Conservation (phyloP, 2,113 vertebrate species). For the Megaptera novaeangliae region DNA sequence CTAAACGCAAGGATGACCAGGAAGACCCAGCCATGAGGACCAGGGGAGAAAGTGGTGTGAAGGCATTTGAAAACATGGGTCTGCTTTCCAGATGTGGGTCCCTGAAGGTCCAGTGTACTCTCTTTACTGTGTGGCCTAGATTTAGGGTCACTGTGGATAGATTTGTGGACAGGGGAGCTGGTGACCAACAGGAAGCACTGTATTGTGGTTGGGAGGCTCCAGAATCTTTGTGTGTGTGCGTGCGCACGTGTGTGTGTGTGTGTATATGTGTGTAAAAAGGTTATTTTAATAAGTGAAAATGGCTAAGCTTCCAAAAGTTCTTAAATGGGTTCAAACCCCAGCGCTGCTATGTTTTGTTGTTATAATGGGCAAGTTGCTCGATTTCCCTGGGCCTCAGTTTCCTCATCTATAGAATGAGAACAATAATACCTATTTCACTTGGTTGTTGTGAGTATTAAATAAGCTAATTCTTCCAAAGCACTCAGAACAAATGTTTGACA, state of each 20-base stretch:
- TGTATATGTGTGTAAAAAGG: neutral
- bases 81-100: conserved; percentile 26
- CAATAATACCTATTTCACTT: neutral
- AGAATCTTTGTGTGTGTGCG: neutral
- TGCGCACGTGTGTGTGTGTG: too few species aligned
- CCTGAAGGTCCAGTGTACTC: neutral
- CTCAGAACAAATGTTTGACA: neutral
- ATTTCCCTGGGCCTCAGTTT: neutral
- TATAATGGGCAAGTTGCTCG: neutral
- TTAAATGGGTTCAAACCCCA: neutral
- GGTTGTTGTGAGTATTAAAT: neutral
- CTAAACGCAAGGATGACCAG: neutral
- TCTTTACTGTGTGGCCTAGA: neutral
- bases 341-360: neutral
- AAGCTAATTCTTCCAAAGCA: neutral
- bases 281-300: neutral
- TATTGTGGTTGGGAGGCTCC: neutral
- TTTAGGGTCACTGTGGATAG: neutral
- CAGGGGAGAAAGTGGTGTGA: neutral
- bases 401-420: neutral
- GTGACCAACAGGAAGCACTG: neutral
- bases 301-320: neutral
- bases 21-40: neutral
- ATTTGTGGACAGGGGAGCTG: neutral
- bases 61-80: neutral